Evolutionary conservation across 2,113 vertebrate genomes (phyloP).

Genomic region (Polyodon spathula): DNA sequence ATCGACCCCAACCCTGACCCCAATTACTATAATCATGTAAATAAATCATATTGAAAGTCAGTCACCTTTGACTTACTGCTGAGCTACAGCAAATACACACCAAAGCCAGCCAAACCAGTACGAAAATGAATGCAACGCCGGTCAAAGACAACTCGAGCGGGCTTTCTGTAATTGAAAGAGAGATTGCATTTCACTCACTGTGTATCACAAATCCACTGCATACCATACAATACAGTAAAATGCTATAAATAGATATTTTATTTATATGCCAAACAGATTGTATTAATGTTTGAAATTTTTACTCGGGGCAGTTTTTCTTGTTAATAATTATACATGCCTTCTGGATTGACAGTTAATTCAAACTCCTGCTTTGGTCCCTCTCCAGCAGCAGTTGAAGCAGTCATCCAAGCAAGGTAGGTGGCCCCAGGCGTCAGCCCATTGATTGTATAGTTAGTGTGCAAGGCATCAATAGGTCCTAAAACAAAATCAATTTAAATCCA

Average conservation of each 20-base stretch:
- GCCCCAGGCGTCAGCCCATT: conserved; percentile 21
- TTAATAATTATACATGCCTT: conserved; percentile 25
- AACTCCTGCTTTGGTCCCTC: conserved; percentile 30
- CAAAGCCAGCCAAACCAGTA: too few relatives aligned
- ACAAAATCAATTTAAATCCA: conserved; percentile 1
- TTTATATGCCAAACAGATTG: neutral
- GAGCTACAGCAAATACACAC: too few relatives aligned
- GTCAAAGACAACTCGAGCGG: too few relatives aligned
- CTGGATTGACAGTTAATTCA: conserved; percentile 27
- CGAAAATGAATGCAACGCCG: too few relatives aligned
- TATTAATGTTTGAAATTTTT: neutral
- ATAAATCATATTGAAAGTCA: too few relatives aligned
- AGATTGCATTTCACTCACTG: too few relatives aligned
- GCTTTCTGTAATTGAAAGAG: too few relatives aligned
- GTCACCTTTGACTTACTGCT: too few relatives aligned
- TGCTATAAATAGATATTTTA: neutral
- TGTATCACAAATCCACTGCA: too few relatives aligned
- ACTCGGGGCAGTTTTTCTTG: neutral
- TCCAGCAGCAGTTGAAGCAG: conserved; percentile 41
- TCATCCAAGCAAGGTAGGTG: conserved; percentile 44
- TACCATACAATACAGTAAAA: neutral
- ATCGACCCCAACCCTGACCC: too few relatives aligned
- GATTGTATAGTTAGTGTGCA: conserved; percentile 21
- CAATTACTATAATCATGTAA: too few relatives aligned
- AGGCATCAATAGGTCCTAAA: conserved; percentile 23